Base-by-base conservation (phyloP, 2,113 vertebrate genomes). In the Podarcis cretensis region DNA sequence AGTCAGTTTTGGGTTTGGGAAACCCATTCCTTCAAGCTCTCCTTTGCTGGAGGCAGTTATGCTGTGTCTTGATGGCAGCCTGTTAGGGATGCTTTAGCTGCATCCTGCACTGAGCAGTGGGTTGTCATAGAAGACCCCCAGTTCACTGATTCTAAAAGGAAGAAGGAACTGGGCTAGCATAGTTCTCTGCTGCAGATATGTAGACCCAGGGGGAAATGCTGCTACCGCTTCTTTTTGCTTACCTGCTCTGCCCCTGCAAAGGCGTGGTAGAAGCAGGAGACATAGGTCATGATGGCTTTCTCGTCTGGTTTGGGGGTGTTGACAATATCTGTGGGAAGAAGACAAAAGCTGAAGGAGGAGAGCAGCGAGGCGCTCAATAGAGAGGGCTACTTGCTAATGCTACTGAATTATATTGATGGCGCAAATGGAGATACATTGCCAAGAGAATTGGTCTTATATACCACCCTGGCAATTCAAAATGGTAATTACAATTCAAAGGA, bases 191-290 rank as follows among this genome's bases (percentile, higher is more conserved):
- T 79, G 25, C 76, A 78, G 40, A 48, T 23, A 12, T n/a, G 43
- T 79, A n/a, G 37, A 71, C 30, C 18, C 25, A 10, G 27, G 13
- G n/a, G 16, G 59, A 43, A 79, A n/a, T 73, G 9, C 2, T 3
- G 0, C 48, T 54, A 54, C 48, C 9, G 18, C 18, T 63, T 63
- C 59, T 63, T 23, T 81, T 16, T 9, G 14, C 79, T 82, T 90
- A 98, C 98, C 98, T 98, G 98, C 85, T 98, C 98, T 0, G 98
- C 98, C 0, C 98, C 98, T 0, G 98, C 98, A 1, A 98, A 98
- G 88, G 98, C 98, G n/a, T 98, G 98, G 93, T 98, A 98, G 96
- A 98, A 98, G 96, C 98, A 98, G 93, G 98, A 98, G 82, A 98
- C 98, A 0, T 98, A 98, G 89, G 98, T 98, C 98, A 98, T 98